phyloP scores from a whole-genome alignment of 2,113 vertebrate genomes.

The Sceloporus tristichus region DNA sequence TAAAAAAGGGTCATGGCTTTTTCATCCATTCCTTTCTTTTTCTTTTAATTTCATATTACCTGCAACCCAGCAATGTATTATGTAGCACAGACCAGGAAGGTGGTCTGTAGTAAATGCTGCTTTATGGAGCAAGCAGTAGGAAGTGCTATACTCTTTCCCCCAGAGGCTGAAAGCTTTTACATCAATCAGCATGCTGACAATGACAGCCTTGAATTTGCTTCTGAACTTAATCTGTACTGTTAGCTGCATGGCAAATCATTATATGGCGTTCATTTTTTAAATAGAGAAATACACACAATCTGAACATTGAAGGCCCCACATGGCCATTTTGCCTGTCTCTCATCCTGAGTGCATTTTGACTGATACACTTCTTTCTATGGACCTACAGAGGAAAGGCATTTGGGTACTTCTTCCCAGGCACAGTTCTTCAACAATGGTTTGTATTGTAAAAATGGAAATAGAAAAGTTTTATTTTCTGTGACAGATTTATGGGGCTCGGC shows the following conservation, averaged over 20 bases:
- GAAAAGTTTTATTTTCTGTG: conserved; percentile 30
- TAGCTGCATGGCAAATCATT: conserved; percentile 71
- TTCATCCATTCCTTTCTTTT: conserved; percentile 74
- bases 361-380: conserved; percentile 37
- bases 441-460: background rate
- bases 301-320: conserved; percentile 60
- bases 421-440: conserved; percentile 8
- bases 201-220: conserved; percentile 61
- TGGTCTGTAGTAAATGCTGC: conserved; percentile 74
- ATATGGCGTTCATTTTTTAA: conserved; percentile 69
- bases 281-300: conserved; percentile 65
- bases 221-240: conserved; percentile 73
- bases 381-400: conserved; percentile 45
- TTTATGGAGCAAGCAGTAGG: conserved; percentile 77
- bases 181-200: conserved; percentile 78
- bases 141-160: conserved; percentile 72
- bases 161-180: conserved; percentile 74
- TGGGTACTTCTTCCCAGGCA: conserved; percentile 27
- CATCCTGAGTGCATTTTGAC: conserved; percentile 60
- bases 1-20: conserved; percentile 67
- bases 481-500: background rate
- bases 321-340: conserved; percentile 66
- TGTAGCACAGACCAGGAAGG: conserved; percentile 70
- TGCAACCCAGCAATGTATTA: conserved; percentile 74
- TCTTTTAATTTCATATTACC: conserved; percentile 74